Conservation (phyloP, 2,888 invertebrate species). For the Drosophila helvetica region DNA sequence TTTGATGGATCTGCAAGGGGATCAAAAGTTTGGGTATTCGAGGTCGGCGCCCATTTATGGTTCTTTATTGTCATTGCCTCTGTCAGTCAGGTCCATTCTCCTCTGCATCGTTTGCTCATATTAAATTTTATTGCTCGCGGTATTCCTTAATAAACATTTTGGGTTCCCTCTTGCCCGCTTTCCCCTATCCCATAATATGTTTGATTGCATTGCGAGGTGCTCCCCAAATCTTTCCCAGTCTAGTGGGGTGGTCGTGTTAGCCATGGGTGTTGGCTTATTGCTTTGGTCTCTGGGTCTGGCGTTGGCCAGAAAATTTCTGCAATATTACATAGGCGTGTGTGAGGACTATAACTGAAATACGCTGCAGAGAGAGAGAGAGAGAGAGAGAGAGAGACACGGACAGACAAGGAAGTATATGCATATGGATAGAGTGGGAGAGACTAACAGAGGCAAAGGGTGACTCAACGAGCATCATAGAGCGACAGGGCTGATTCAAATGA, state of each 20-base stretch:
- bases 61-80: conserved; percentile 70
- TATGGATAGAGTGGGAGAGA: no score
- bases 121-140: conserved; percentile 71
- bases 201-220: conserved; percentile 61
- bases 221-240: conserved; percentile 16
- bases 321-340: conserved; percentile 18
- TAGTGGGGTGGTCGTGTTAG: conserved; percentile 4
- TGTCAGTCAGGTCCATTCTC: conserved; percentile 12
- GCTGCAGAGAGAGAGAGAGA: background rate
- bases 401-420: no score
- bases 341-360: background rate
- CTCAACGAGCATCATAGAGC: no score
- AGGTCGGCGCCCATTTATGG: conserved; percentile 32
- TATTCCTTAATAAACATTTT: conserved; percentile 48
- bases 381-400: background rate
- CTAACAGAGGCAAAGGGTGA: no score
- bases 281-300: conserved; percentile 4
- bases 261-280: conserved; percentile 26
- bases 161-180: conserved; percentile 11
- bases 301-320: conserved; percentile 35
- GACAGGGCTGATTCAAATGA: no score
- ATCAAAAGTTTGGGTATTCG: conserved; percentile 10
- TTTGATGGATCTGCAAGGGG: background rate
- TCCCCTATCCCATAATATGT: conserved; percentile 50
- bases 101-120: conserved; percentile 67